Percentiles rank a stretch among this genome's conserved stretches.
Conservation (phyloP, 2,797 vertebrate genomes). For the Threskiornis aethiopicus region DNA sequence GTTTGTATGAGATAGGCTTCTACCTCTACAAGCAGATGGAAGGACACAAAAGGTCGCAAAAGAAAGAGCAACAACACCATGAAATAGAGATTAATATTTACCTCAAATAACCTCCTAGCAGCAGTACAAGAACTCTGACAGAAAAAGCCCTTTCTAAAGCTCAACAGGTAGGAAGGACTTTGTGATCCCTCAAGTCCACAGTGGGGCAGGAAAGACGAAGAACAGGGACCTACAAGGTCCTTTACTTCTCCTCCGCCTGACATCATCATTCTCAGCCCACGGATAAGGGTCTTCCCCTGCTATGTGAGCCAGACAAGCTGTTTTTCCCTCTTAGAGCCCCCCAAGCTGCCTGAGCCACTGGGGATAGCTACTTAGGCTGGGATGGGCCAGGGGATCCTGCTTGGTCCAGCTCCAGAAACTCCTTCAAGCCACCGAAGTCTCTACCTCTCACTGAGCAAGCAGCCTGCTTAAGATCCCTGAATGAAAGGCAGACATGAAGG, state of each 20-base stretch:
- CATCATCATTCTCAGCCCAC: background rate
- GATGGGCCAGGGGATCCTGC: background rate
- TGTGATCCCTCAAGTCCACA: background rate
- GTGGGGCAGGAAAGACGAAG: background rate
- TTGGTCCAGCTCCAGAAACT: background rate
- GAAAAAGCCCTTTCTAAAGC: conserved; percentile 37
- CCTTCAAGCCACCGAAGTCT: background rate
- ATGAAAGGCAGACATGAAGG: background rate
- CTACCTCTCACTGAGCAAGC: background rate
- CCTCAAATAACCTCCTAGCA: conserved; percentile 5
- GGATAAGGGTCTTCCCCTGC: background rate
- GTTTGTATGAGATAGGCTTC: background rate
- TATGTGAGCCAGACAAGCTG: background rate
- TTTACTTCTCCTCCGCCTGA: background rate
- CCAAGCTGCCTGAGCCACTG: background rate
- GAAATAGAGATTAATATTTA: conserved; percentile 30
- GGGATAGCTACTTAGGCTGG: background rate
- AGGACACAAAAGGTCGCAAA: conserved; percentile 14
- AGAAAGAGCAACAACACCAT: conserved; percentile 14
- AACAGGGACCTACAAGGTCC: background rate
- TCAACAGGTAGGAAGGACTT: conserved; percentile 36
- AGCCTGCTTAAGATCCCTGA: background rate
- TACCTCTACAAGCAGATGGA: background rate
- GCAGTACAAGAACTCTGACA: conserved; percentile 12
- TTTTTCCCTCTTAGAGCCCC: background rate